A percentile compares a stretch with the other conserved stretches of the same genome.
Evolutionary conservation across 1,140 invertebrate genomes (phyloP).

Genomic region (Arctopsyche grandis): DNA sequence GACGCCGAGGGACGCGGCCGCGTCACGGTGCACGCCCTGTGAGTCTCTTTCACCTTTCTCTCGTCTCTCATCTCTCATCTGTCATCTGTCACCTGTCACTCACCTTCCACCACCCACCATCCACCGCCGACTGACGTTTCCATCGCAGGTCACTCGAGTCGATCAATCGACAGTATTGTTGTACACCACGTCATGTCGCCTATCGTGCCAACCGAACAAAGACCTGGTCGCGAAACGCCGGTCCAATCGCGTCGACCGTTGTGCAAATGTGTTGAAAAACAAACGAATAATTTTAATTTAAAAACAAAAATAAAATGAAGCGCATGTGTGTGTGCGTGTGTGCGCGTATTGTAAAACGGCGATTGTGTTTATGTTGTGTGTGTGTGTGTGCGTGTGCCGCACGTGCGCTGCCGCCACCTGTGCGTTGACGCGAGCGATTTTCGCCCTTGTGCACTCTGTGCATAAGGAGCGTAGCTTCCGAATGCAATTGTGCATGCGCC

Average conservation of each 20-base stretch:
- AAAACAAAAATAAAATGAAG: background rate
- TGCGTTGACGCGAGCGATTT: background rate
- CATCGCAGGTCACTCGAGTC: too few relatives aligned
- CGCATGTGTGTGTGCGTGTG: background rate
- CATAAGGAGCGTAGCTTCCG: background rate
- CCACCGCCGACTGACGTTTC: too few relatives aligned
- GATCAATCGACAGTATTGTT: too few relatives aligned
- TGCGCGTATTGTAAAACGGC: conserved; percentile 24
- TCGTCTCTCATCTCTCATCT: background rate
- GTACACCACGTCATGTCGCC: too few relatives aligned
- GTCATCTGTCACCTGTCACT: too few relatives aligned
- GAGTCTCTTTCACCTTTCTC: background rate
- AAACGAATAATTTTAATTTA: background rate
- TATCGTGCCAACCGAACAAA: too few relatives aligned
- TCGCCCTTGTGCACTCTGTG: background rate
- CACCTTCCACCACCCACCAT: too few relatives aligned
- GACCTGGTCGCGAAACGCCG: too few relatives aligned
- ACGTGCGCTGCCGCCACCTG: conserved; percentile 25
- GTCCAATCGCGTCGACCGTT: too few relatives aligned
- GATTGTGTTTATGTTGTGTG: conserved; percentile 6
- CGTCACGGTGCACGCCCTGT: conserved; percentile 5
- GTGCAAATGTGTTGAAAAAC: background rate
- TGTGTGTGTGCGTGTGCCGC: conserved; percentile 33
- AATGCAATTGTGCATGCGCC: too few relatives aligned
- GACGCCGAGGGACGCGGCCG: background rate